Evolutionary conservation across 2,888 invertebrate genomes (phyloP), one percentile per base, ranked within the genome.

Genomic region (Diaprepes abbreviatus): DNA sequence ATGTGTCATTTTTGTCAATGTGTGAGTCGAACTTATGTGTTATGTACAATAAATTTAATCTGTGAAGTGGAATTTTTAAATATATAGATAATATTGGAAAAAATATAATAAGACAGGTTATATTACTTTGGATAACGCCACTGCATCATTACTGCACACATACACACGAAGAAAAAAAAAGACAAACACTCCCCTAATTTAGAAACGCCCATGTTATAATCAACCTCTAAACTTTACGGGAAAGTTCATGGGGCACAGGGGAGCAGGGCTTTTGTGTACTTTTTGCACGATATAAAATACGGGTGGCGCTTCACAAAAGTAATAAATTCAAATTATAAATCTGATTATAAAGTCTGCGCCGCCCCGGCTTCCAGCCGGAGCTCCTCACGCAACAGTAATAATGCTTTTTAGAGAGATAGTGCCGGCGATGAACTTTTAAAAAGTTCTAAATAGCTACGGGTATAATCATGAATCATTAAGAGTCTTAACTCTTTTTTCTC

Each of bases 241-340:
- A 54, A 54, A 54, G 54, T 54, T 54, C 54, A 54, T 16, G 58
- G 58, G 43, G 31, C 40, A 58, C 40, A 14, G 10, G 58, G 58
- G 58, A 58, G 19, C 14, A 38, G 10, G 35, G 31, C 38, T 58
- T 12, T 24, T 19, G 24, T 58, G 58, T 38, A 14, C 28, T 58
- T 58, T 58, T 58, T 40, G 52, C 54, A 31, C 63, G 52, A 52
- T 52, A 52, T 50, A 62, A 36, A 62, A 48, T 38, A 63, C 36
- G 52, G 31, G 40, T n/a, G 54, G 63, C 38, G 52, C 63, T 54
- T 54, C 63, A 63, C 54, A 54, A 19, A 28, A 52, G 36, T 54
- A 50, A 63, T 63, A 63, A 63, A 63, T 63, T 50, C 31, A 21
- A 63, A 63, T 52, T 63, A 52, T 63, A 52, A 63, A 52, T 63